Evolutionary conservation across 2,113 vertebrate species (phyloP).

Genomic region (Gymnorhina tibicen): DNA sequence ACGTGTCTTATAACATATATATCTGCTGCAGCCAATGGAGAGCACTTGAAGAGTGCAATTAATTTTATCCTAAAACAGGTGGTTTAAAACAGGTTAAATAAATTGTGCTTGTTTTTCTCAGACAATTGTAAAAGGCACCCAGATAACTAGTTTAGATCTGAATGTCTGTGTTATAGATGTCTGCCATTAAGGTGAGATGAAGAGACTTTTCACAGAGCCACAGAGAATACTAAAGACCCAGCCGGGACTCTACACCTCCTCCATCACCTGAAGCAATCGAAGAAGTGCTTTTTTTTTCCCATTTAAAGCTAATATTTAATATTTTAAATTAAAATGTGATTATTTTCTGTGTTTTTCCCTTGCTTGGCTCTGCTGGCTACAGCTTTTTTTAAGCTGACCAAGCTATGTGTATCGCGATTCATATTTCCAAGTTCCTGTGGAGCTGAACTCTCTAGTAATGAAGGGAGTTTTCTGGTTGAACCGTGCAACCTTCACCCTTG

Average conservation of each 20-base stretch:
- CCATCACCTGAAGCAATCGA: background rate
- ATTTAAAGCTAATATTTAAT: background rate
- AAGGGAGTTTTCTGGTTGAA: background rate
- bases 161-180: background rate
- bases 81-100: background rate
- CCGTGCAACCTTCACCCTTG: background rate
- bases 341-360: background rate
- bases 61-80: background rate
- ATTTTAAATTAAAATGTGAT: background rate
- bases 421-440: background rate
- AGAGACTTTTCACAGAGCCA: background rate
- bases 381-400: too few relatives aligned
- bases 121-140: background rate
- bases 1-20: accelerated
- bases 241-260: background rate
- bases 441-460: background rate
- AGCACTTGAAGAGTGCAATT: background rate
- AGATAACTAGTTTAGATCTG: background rate
- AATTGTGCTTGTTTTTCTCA: background rate
- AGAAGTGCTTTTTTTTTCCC: background rate
- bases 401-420: background rate
- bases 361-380: background rate
- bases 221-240: background rate
- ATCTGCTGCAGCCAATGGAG: background rate
- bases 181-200: background rate